Percentiles rank a stretch among this genome's conserved stretches.
phyloP scores from a whole-genome alignment of 2,888 invertebrate species.

The Microlaimidae sp. region DNA sequence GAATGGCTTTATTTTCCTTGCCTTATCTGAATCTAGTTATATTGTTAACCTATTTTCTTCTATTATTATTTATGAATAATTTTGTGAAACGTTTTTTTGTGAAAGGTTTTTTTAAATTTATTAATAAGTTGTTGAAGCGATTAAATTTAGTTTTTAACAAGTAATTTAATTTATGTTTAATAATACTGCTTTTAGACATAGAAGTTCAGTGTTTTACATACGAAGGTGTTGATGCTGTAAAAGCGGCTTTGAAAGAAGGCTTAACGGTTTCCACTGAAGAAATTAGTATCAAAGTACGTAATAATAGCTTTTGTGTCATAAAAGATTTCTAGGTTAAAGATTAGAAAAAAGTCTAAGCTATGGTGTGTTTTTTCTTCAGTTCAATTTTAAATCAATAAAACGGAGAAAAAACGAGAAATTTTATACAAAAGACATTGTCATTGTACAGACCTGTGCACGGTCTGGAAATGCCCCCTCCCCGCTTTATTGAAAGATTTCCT shows the following conservation, averaged over 20 bases:
- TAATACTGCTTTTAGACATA: constrained; percentile 46
- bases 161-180: neutral
- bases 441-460: no score
- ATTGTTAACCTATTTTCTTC: neutral
- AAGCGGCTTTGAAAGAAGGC: constrained; percentile 67
- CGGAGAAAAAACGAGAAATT: no score
- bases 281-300: constrained; percentile 66
- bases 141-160: constrained; percentile 3
- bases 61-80: neutral
- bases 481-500: no score
- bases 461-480: no score
- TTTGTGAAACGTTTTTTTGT: neutral
- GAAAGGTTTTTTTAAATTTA: constrained; percentile 1
- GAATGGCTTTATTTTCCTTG: no score
- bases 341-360: no score
- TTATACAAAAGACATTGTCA: no score
- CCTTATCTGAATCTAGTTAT: no score
- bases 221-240: constrained; percentile 96
- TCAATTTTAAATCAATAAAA: no score
- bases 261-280: constrained; percentile 74
- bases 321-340: no score
- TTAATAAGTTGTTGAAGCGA: constrained; percentile 1
- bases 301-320: no score
- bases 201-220: constrained; percentile 88
- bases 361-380: no score